Evolutionary conservation across 2,797 vertebrate species (phyloP), one percentile per base, ranked within the genome.

Genomic region (Sarcoramphus papa): DNA sequence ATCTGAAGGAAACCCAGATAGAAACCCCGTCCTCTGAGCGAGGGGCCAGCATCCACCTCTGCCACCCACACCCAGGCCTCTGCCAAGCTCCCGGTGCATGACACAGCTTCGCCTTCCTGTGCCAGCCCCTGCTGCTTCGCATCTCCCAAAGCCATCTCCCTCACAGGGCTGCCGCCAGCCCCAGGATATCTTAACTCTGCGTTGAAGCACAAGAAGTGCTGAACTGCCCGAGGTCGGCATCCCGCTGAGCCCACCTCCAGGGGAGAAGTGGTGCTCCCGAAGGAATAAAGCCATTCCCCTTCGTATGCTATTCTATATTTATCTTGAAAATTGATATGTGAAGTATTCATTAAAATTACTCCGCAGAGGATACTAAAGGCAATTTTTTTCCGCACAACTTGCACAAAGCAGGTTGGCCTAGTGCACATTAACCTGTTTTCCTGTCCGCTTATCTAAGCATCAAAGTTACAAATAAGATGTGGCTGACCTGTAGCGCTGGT

Each of bases 201-300:
- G 0, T 1, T 10, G 21, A 53, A 60, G 48, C 23, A 82, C 48
- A 20, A 28, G 19, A 30, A 0, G 1, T 15, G 31, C 45, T 10
- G 22, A 27, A 14, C 50, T 68, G 60, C 31, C n/a, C 0, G 0
- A 21, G 41, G 31, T 7, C 3, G 0, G 64, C 87, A 72, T 60
- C 69, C 60, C 0, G 1, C 64, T 2, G 33, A 77, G 48, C 3
- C 33, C 47, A n/a, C 25, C 31, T 87, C 31, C 19, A 30, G 18
- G 33, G 21, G 4, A 69, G 56, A 40, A 41, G 30, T 0, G 0
- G 5, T 22, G 33, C 12, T 95, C 57, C 37, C 0, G 0, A 33
- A 64, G 57, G 27, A 68, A 33, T 12, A 56, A 43, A 14, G 4
- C 53, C 33, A 13, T 2, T 40, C 23, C 41, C 47, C 33, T 78